Base-by-base conservation (phyloP, 2,888 invertebrate species). In the Phytoseiulus persimilis region DNA sequence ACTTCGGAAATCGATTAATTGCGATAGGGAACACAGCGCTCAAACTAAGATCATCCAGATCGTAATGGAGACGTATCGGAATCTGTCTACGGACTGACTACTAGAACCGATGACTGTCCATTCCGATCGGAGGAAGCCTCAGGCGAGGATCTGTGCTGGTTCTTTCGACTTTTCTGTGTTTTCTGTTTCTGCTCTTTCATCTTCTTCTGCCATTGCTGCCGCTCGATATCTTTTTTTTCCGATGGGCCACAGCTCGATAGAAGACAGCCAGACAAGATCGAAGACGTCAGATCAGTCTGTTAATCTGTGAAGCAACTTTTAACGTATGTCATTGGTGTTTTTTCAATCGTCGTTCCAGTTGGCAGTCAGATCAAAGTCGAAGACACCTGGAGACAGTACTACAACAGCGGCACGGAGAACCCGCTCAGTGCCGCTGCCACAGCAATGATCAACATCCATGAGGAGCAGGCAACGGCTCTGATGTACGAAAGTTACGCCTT, bases 391-490 rank as follows among this genome's bases (percentile, higher is more conserved):
- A 87, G 33, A 45, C 87, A 87, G 87, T 83, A 31, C 32, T 87
- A 87, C 87, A 39, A 87, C 87, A 33, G 45, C 39, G 87, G 32
- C 31, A 31, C 83, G 28, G 87, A 87, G 87, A 87, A 31, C 33
- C 32, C 87, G 33, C 45, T 87, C n/a, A 87, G 87, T 45, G 87
- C 87, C 39, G 39, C 87, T 31, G 87, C 87, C 33, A 33, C 87
- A 33, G 87, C 87, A 9, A 87, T 87, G 87, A 33, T 87, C 87
- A 87, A 87, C 39, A 87, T 87, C 33, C 87, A 87, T 87, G 87
- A 33, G 33, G 87, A 87, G 87, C 87, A 87, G 18, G 87, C 39
- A 11, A n/a, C 87, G 33, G 45, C 39, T 32, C 45, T 87, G 45
- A 45, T 45, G 32, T 87, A 87, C 87, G 87, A 87, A 45, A 45